A percentile compares a stretch with the other conserved stretches of the same genome.
phyloP scores from a whole-genome alignment of 2,113 vertebrate species.

The Empidonax traillii region DNA sequence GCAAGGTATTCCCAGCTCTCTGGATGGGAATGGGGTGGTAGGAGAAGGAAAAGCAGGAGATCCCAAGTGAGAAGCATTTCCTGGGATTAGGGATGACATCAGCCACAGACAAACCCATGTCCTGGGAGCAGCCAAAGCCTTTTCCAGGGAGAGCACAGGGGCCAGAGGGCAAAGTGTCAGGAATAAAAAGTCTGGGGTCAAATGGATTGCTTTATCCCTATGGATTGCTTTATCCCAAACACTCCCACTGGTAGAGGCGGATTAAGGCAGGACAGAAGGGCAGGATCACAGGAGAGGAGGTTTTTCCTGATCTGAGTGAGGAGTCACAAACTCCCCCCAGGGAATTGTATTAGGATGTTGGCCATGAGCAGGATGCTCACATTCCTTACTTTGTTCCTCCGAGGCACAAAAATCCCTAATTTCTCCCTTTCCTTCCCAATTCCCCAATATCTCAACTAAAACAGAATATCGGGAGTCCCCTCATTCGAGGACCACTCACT shows the following conservation, averaged over 20 bases:
- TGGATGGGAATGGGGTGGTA: background rate
- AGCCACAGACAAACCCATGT: background rate
- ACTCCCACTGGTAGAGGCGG: background rate
- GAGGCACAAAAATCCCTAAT: background rate
- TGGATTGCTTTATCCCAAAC: background rate
- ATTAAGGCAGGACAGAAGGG: background rate
- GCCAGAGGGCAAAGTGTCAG: background rate
- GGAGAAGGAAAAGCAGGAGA: background rate
- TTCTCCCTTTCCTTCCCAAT: background rate
- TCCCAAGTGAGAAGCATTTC: background rate
- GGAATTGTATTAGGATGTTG: background rate
- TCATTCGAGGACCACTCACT: background rate
- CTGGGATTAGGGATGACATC: background rate
- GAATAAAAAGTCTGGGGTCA: conserved; percentile 13
- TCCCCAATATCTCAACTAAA: background rate
- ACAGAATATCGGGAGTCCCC: background rate
- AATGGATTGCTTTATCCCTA: conserved; percentile 1
- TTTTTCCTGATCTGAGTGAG: background rate
- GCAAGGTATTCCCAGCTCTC: background rate
- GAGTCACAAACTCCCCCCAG: background rate
- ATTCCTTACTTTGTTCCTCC: background rate
- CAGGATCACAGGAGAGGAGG: background rate
- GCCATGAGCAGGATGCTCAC: background rate
- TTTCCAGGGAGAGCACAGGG: background rate
- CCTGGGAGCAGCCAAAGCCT: background rate